Evolutionary conservation across 2,113 vertebrate species (phyloP), one percentile per base, ranked within the genome.

Genomic region (Ochotona princeps): DNA sequence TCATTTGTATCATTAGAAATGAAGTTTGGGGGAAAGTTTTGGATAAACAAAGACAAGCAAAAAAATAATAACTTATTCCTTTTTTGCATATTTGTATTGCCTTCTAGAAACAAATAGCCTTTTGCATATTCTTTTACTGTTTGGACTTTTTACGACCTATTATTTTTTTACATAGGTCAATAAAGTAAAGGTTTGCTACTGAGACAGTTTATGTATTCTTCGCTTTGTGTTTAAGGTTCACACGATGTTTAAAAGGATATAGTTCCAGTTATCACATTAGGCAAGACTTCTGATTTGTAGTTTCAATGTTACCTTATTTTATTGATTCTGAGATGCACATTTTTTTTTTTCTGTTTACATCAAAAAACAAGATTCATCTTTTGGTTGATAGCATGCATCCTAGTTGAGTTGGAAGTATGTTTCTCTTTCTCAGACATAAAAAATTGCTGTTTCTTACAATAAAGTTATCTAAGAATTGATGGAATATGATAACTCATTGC

Each of bases 1-100:
- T 99, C 89, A 98, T 99, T 99, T 99, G 98, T 99, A 99, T 98
- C 98, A 98, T 98, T 98, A 98, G 97, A 98, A 98, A 97, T 49
- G 61, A 97, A 20, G 91, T 98, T 98, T 95, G 96, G 92, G 60
- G 38, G 2, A 94, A 91, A 95, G 7, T 2, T 92, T 92, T 44
- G 51, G 78, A 87, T 96, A 97, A 95, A 76, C 87, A 67, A 92
- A 95, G 93, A 93, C 80, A 74, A 84, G 72, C 87, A 90, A 91
- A 94, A 97, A 97, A 96, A 97, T 95, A 96, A 97, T 95, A 98
- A 98, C 97, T 98, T 98, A 98, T 96, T 98, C 97, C 93, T 91
- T 96, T 44, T 98, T 98, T 97, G 97, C 97, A 98, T 98, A 98
- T 98, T 98, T 98, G 97, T 98, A 98, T 97, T 98, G 98, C 96